Base-by-base conservation (phyloP, 2,797 vertebrate species). In the Emydoidea blandingii region DNA sequence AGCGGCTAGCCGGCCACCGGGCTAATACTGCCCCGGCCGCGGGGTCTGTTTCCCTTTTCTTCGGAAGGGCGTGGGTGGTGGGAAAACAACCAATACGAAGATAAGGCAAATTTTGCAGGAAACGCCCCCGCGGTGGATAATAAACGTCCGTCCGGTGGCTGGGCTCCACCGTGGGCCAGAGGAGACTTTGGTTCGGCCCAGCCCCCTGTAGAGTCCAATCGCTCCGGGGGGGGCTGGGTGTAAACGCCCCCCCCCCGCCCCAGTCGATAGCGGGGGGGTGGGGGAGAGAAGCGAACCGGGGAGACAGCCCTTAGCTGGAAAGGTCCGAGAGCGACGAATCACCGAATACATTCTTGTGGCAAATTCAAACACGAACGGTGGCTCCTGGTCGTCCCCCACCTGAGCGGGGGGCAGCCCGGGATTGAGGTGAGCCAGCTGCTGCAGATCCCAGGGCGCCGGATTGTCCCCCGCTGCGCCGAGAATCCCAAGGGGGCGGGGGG, bases 291-390 rank as follows among this genome's bases (percentile, higher is more conserved):
- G 62, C 18, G 16, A 65, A 18, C 62, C 4, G 1, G 8, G 31
- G 62, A 15, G 10, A 5, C 27, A 88, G 74, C 81, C 74, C 85
- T 79, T 50, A 25, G n/a, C 9, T 34, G 52, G 50, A 37, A 21
- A 37, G 50, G 81, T 59, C 25, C 29, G 1, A 47, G 53, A 65
- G 76, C 53, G 31, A n/a, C 47, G 23, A n/a, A 65, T 47, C 12
- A 37, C 49, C 37, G 8, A 56, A 85, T 85, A 85, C 91, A 92
- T 92, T 88, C 81, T 68, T 37, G 81, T 12, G 59, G 53, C 86
- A 18, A 44, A 16, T 72, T 83, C 54, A 3, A 15, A 37, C 6
- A n/a, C 31, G 1, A 31, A 34, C 11, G 14, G 12, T 34, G 59
- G 12, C 29, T 31, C 29, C 29, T 65, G 31, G 15, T 65, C 31